Evolutionary conservation across 2,888 invertebrate species (phyloP).

Genomic region (Caenorhabditis virilis): DNA sequence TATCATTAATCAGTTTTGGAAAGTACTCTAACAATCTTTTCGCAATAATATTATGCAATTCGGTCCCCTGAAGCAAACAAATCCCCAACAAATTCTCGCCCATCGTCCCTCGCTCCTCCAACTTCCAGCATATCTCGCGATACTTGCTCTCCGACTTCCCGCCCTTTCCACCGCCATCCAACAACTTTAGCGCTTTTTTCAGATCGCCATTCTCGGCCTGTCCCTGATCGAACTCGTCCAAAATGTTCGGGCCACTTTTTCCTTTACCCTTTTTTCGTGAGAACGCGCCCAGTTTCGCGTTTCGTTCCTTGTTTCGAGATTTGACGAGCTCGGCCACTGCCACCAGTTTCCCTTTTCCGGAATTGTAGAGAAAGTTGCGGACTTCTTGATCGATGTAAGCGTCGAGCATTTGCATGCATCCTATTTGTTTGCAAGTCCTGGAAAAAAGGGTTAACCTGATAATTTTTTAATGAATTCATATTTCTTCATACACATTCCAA

Average conservation of each 20-base stretch:
- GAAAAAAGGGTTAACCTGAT: background rate
- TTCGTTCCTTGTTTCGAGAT: conserved; percentile 82
- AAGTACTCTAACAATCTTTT: conserved; percentile 87
- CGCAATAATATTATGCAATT: conserved; percentile 74
- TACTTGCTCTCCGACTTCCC: conserved; percentile 74
- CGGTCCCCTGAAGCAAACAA: conserved; percentile 72
- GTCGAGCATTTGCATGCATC: conserved; percentile 31
- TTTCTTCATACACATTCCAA: background rate
- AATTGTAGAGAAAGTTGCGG: conserved; percentile 88
- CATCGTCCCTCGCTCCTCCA: conserved; percentile 70
- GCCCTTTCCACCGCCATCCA: conserved; percentile 61
- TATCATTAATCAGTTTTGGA: conserved; percentile 82
- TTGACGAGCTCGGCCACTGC: conserved; percentile 86
- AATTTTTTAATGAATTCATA: background rate
- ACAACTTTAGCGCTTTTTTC: conserved; percentile 65
- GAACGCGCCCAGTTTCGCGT: conserved; percentile 54
- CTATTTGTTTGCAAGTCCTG: conserved; percentile 35
- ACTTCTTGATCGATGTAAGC: conserved; percentile 71
- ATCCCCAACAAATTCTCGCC: conserved; percentile 92
- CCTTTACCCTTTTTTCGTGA: conserved; percentile 59
- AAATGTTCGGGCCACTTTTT: conserved; percentile 58
- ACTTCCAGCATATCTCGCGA: conserved; percentile 59
- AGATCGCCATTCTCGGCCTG: conserved; percentile 55
- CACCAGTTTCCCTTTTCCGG: conserved; percentile 86
- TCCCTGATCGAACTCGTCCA: conserved; percentile 56